Evolutionary conservation across 2,797 vertebrate genomes (phyloP), one percentile per base, ranked within the genome.

Genomic region (Kryptopterus vitreolus): DNA sequence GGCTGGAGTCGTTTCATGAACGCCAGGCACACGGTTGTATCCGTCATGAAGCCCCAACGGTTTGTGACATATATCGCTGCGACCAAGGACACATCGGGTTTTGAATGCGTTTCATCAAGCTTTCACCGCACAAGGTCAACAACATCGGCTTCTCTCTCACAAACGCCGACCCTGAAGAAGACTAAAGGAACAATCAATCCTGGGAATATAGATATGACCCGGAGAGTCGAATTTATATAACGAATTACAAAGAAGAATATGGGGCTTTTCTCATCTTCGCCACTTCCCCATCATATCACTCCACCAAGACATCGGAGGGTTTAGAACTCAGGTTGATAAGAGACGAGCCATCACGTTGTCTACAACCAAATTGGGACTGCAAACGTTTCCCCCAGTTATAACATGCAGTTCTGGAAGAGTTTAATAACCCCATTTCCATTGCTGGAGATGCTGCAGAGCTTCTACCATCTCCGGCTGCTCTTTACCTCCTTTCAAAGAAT

Each of bases 1-100:
- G 50, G 15, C 13, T 69, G 43, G 29, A 69, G 38, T 50, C 24
- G 50, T 70, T 52, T 5, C 50, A 69, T 69, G 29, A 70, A 66
- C 11, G 46, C 10, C 16, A 52, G 20, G 53, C 69, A 9, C 11
- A 2, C 29, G 53, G 48, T 71, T 22, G 29, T 71, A 29, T 33
- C 48, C 53, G 33, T n/a, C n/a, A n/a, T n/a, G 26, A 22, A 3
- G 7, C 48, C 26, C 26, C 16, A 1, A 13, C 53, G 26, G 4
- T 31, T 53, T 10, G 13, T 33, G 26, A 53, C 68, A 53, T 11
- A 53, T 18, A 31, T 58, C 43, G 33, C 33, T 18, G 71, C 1
- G 4, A 74, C 58, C 35, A 57, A 43, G 55, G 53, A 74, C 55
- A 74, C 35, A 58, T 22, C 70, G 24, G 53, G 53, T 73, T 38